Evolutionary conservation across 2,888 invertebrate genomes (phyloP).

Genomic region (Gastrophysa polygoni): DNA sequence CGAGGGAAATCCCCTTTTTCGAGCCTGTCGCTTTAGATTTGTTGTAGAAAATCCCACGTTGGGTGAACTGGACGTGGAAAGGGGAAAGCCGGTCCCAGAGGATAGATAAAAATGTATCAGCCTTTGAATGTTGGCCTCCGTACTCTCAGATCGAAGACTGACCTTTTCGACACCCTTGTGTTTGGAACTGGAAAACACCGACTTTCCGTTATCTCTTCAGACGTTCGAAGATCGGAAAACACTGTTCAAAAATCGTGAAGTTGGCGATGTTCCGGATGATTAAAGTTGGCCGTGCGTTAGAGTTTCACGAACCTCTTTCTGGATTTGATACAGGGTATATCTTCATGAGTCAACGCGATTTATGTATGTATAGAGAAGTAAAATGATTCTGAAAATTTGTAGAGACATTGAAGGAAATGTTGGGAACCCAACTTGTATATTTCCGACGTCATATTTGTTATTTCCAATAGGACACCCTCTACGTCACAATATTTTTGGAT

Average conservation of each 20-base stretch:
- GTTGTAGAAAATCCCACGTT: constrained; percentile 32
- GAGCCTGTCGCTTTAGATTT: constrained; percentile 41
- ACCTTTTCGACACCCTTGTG: constrained; percentile 21
- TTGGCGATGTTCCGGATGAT: no score
- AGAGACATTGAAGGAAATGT: no score
- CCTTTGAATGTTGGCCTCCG: constrained; percentile 29
- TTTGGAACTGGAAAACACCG: constrained; percentile 8
- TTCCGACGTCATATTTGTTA: no score
- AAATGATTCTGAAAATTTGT: no score
- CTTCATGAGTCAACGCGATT: no score
- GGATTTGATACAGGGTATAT: no score
- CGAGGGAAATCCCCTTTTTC: constrained; percentile 37
- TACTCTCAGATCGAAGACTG: constrained; percentile 21
- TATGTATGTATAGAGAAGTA: no score
- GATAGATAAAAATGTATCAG: constrained; percentile 48
- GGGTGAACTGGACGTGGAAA: constrained; percentile 41
- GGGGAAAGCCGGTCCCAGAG: constrained; percentile 43
- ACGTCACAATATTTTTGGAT: no score
- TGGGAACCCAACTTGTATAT: no score
- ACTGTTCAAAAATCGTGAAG: constrained; percentile 3
- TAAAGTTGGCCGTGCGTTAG: no score
- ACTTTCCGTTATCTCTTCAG: neutral
- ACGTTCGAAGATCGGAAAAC: constrained; percentile 1
- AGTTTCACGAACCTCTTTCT: no score
- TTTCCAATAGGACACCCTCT: no score